These are phyloP conservation scores for Pherbina coryleti DNA, from an alignment of 2,888 invertebrate genomes.

Conservation along the genomic window DNA sequence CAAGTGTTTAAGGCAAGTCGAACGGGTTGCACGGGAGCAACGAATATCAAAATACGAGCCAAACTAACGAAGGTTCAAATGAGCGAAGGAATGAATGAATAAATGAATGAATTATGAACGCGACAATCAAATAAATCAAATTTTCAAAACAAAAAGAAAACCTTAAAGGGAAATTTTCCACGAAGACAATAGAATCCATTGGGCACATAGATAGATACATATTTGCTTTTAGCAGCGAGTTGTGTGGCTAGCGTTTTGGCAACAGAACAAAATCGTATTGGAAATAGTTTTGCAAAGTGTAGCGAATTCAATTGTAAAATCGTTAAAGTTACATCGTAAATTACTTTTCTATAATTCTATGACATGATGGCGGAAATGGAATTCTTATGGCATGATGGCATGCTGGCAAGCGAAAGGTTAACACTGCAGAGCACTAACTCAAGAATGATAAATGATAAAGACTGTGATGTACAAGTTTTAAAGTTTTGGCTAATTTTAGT, in stretches of 20 bases:
- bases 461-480: background rate
- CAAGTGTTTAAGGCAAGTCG: background rate
- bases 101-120: conserved; percentile 31
- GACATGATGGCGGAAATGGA: conserved; percentile 20
- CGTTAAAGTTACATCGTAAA: conserved; percentile 30
- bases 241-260: background rate
- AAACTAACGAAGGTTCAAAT: background rate
- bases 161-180: background rate
- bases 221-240: background rate
- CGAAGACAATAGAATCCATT: background rate
- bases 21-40: background rate
- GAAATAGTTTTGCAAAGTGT: conserved; percentile 26
- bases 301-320: conserved; percentile 13
- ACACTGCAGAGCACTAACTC: background rate
- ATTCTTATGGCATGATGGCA: conserved; percentile 3
- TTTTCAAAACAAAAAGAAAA: conserved; percentile 1
- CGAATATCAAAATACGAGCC: background rate
- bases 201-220: background rate
- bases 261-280: background rate
- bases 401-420: background rate
- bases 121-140: conserved; percentile 35
- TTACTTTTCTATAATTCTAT: conserved; percentile 19
- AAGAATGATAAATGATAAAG: background rate
- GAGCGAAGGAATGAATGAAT: background rate
- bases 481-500: background rate